A percentile compares a stretch with the other conserved stretches of the same genome.
Conservation (phyloP, 92 coral and sea anemone species). For the Phymanthus crucifer region DNA sequence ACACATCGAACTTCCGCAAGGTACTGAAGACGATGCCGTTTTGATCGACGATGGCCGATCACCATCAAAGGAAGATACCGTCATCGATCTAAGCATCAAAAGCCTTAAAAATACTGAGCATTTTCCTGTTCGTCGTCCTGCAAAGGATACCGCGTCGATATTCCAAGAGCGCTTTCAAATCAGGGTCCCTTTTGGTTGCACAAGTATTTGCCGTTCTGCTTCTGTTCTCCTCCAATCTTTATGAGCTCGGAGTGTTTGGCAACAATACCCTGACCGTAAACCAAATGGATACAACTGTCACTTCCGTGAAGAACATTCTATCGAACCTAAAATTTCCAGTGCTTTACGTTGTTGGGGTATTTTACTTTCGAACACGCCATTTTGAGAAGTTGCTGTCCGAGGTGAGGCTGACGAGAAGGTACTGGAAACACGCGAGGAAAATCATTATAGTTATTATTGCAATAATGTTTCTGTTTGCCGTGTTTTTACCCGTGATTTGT, state of each 20-base stretch:
- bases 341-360: conserved; percentile 51
- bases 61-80: conserved; percentile 38
- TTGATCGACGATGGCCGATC: conserved; percentile 27
- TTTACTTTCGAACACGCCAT: conserved; percentile 59
- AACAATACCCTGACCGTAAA: conserved; percentile 47
- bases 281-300: conserved; percentile 39
- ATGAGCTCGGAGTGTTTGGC: conserved; percentile 53
- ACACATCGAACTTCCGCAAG: background rate
- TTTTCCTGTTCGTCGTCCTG: conserved; percentile 40
- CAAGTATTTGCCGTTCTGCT: background rate
- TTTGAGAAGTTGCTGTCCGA: conserved; percentile 51
- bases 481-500: conserved; percentile 38
- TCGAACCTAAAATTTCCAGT: conserved; percentile 48
- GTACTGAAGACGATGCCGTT: conserved; percentile 33
- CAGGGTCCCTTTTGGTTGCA: background rate
- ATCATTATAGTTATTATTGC: conserved; percentile 17
- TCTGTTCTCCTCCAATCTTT: conserved; percentile 16
- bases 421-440: conserved; percentile 57
- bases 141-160: conserved; percentile 54
- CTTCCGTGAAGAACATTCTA: conserved; percentile 55
- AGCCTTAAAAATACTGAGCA: conserved; percentile 26
- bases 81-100: conserved; percentile 39
- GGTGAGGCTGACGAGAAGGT: conserved; percentile 47
- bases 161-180: background rate
- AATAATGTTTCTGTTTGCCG: conserved; percentile 22